Base-by-base conservation (phyloP, 1,140 invertebrate species). In the Musca vetustissima region DNA sequence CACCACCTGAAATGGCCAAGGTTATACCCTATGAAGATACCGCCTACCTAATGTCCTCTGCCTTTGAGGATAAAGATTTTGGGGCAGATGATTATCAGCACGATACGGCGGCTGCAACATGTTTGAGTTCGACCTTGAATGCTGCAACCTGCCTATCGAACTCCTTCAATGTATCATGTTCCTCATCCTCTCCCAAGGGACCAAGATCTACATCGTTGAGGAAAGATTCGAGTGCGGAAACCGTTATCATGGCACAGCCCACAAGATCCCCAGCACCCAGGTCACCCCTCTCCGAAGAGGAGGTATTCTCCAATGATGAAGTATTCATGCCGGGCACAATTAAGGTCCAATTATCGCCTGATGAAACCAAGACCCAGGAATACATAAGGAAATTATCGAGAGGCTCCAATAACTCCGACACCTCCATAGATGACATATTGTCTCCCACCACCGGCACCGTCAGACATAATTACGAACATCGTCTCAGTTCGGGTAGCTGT, bases 271-370 rank as follows among this genome's bases (percentile, higher is more conserved):
- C 87, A 7, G 73, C 73, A 14, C 79, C 81, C 28, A 85, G 86
- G 11, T 87, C 85, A 74, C 88, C 88, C 0, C 85, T 88, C 70
- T 89, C 87, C 3, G 88, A 89, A 69, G 88, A 89, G 68, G 88
- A 89, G 72, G 81, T 87, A 32, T 86, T 87, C 49, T 85, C 84
- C 69, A 85, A 87, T 69, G 89, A 90, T 75, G 89, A 90, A 73
- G 88, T 90, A 4, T 90, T 90, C 71, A 86, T 87, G 73, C 83
- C 80, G 6, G 86, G 86, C 24, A 86, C 85, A 28, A 81, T 82
- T 9, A 87, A 87, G 71, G 86, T 83, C 14, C 80, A 86, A 48
- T 70, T 86, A 1, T 87, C 87, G 0, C 86, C 87, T 13, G 86
- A 88, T 76, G 84, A 84, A 71, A 65, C 36, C 17, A 65, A 67